Evolutionary conservation across 92 coral and sea anemone species (phyloP).

Genomic region (Epizoanthus rinbou): DNA sequence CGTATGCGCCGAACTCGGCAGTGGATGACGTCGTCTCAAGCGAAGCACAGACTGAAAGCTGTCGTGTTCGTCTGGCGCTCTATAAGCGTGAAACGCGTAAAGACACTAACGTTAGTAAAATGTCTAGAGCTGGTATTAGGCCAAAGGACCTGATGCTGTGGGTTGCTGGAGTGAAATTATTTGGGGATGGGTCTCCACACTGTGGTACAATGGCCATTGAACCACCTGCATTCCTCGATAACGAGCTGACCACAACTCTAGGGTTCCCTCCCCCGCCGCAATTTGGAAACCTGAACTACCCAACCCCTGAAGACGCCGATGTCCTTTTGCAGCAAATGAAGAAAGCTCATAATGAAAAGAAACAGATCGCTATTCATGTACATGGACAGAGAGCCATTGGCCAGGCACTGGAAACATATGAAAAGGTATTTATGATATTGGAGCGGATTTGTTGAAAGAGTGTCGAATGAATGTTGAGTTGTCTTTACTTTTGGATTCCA

Average conservation of each 20-base stretch:
- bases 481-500: too few species aligned
- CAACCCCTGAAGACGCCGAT: slow-evolving; percentile 1
- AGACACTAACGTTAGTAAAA: too few species aligned
- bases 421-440: too few species aligned
- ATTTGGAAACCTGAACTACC: slow-evolving; percentile 53
- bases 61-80: slow-evolving; percentile 60
- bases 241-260: slow-evolving; percentile 55
- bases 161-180: slow-evolving; percentile 67
- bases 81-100: background rate
- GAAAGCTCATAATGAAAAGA: slow-evolving; percentile 3
- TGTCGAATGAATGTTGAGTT: too few species aligned
- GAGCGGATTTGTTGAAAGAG: too few species aligned
- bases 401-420: slow-evolving; percentile 39
- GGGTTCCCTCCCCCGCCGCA: slow-evolving; percentile 65
- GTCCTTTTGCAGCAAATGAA: too few species aligned
- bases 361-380: slow-evolving; percentile 69
- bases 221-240: slow-evolving; percentile 53
- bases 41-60: slow-evolving; percentile 3
- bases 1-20: background rate
- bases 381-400: slow-evolving; percentile 77
- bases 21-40: background rate
- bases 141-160: slow-evolving; percentile 51
- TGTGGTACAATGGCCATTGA: slow-evolving; percentile 70
- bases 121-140: too few species aligned
- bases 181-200: slow-evolving; percentile 83